Conservation (phyloP, 2,797 vertebrate genomes). For the Neostethus bicornis region DNA sequence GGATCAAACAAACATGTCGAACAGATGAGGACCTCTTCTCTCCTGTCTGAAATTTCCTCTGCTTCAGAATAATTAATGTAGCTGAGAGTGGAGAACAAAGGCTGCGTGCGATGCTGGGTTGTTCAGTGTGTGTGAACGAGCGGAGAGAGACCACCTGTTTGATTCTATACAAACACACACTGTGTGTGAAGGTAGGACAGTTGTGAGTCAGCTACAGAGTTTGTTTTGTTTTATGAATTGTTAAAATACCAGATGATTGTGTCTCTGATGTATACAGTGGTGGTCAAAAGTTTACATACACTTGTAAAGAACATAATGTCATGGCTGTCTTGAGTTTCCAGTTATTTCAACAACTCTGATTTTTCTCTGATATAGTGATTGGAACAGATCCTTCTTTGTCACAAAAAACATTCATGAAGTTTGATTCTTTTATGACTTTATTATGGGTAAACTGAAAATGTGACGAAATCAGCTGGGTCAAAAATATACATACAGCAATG, state of each 20-base stretch:
- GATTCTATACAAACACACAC: conserved; percentile 33
- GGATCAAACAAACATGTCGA: conserved; percentile 60
- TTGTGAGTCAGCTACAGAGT: conserved; percentile 27
- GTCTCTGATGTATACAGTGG: no score
- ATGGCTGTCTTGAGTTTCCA: no score
- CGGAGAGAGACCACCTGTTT: conserved; percentile 49
- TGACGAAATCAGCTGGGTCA: no score
- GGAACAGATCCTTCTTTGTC: no score
- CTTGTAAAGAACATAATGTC: no score
- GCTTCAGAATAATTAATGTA: conserved; percentile 62
- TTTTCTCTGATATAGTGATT: no score
- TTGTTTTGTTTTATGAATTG: conserved; percentile 29
- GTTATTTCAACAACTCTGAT: no score
- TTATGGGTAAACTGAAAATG: no score
- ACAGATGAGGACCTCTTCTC: conserved; percentile 58
- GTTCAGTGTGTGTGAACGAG: conserved; percentile 16
- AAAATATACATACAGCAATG: no score
- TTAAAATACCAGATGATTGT: conserved; percentile 19
- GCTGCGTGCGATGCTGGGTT: conserved; percentile 41
- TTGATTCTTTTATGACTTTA: no score
- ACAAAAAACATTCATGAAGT: no score
- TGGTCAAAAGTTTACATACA: no score
- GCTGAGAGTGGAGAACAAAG: conserved; percentile 56
- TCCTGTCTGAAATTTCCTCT: conserved; percentile 61
- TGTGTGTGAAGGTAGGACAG: conserved; percentile 54